phyloP scores from a whole-genome alignment of 2,888 invertebrate genomes.

The Dynastes maya region DNA sequence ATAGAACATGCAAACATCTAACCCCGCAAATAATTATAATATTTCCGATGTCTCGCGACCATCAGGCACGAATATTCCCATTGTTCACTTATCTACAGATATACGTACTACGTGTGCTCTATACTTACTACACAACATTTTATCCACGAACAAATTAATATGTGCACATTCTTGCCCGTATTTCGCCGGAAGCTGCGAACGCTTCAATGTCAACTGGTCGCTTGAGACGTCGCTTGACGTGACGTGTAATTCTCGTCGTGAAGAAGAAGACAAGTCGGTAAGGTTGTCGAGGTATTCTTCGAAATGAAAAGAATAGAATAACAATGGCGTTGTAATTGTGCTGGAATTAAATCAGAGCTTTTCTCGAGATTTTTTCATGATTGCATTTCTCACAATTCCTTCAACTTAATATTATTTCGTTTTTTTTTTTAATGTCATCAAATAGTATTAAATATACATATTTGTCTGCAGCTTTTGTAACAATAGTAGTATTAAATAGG shows the following conservation, averaged over 20 bases:
- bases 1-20: background rate
- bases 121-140: background rate
- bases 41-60: constrained; percentile 6
- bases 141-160: constrained; percentile 7
- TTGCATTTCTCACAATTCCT: too few species aligned
- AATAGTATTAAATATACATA: too few species aligned
- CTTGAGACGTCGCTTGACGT: background rate
- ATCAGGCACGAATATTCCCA: background rate
- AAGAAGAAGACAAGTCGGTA: background rate
- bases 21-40: background rate
- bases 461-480: too few species aligned
- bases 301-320: background rate
- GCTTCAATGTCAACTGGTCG: constrained; percentile 19
- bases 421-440: too few species aligned
- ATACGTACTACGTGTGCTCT: background rate
- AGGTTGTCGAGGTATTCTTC: background rate
- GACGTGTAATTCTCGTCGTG: constrained; percentile 3
- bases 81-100: background rate
- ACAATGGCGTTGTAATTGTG: too few species aligned
- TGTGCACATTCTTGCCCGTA: constrained; percentile 22
- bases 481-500: too few species aligned
- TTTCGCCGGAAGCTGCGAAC: constrained; percentile 25
- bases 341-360: too few species aligned
- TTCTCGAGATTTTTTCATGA: too few species aligned
- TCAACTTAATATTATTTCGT: too few species aligned